Evolutionary conservation across 2,113 vertebrate genomes (phyloP).

Genomic region (Lepus americanus): DNA sequence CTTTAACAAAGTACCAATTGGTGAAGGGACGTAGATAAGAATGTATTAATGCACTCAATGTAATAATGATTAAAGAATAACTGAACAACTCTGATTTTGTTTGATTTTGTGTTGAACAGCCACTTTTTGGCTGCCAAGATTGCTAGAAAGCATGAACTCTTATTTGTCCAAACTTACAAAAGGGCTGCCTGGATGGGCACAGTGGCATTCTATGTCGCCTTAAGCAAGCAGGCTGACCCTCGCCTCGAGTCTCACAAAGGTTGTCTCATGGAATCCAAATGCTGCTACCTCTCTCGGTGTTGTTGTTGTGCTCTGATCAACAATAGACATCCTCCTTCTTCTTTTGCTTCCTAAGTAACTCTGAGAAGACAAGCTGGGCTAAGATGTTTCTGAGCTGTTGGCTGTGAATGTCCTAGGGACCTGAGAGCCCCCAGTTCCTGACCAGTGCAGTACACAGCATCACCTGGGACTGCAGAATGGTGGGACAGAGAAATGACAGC

Average conservation of each 20-base stretch:
- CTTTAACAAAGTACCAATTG: conserved; percentile 55
- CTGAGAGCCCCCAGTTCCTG: neutral
- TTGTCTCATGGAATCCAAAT: conserved; percentile 10
- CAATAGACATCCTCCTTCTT: neutral
- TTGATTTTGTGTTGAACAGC: neutral
- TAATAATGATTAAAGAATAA: conserved; percentile 66
- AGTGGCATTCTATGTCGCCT: neutral
- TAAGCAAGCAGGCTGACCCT: neutral
- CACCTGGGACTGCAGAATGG: accelerated
- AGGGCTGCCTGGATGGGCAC: conserved; percentile 19
- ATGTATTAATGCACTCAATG: conserved; percentile 60
- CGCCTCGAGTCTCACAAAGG: neutral
- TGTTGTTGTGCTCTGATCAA: conserved; percentile 36
- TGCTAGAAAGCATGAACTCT: neutral
- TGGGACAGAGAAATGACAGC: neutral
- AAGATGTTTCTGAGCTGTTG: conserved; percentile 29
- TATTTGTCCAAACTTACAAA: conserved; percentile 31
- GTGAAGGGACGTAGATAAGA: conserved; percentile 73
- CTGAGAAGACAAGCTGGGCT: conserved; percentile 19
- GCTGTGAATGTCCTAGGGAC: neutral
- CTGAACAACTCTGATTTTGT: conserved; percentile 20
- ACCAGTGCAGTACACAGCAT: neutral
- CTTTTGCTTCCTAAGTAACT: conserved; percentile 6
- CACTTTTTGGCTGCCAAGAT: neutral
- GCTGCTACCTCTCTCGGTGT: conserved; percentile 67